phyloP scores from a whole-genome alignment of 2,113 vertebrate species.

The Thomomys bottae region DNA sequence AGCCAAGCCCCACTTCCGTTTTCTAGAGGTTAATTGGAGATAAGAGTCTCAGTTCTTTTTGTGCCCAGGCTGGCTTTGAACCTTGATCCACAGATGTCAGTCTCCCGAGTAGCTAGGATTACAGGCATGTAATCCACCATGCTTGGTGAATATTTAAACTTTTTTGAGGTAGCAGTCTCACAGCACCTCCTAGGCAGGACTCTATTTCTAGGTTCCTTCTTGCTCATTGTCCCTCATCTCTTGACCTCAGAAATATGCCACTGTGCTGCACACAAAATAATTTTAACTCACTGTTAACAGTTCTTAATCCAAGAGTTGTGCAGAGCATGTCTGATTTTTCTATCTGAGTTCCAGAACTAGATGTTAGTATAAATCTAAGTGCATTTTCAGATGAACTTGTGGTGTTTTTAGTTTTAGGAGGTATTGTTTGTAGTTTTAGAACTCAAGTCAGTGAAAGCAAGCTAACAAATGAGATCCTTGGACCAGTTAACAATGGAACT shows the following conservation, averaged over 20 bases:
- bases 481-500: background rate
- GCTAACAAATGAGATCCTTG: background rate
- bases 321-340: background rate
- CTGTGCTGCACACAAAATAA: background rate
- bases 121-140: too few relatives aligned
- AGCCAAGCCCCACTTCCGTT: too few relatives aligned
- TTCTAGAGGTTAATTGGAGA: too few relatives aligned
- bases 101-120: too few relatives aligned
- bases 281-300: background rate
- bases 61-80: too few relatives aligned
- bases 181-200: background rate
- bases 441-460: background rate
- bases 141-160: background rate
- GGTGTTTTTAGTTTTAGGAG: background rate
- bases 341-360: slow-evolving; percentile 32
- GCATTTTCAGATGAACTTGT: background rate
- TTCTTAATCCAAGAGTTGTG: background rate
- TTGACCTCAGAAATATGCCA: background rate
- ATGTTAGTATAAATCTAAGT: slow-evolving; percentile 33
- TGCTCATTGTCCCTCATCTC: background rate
- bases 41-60: too few relatives aligned
- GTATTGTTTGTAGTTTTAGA: background rate
- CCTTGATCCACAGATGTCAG: too few relatives aligned
- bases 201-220: background rate
- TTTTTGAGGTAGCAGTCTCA: background rate